Evolutionary conservation across 2,888 invertebrate species (phyloP).

Genomic region (Drosophila antonietae): DNA sequence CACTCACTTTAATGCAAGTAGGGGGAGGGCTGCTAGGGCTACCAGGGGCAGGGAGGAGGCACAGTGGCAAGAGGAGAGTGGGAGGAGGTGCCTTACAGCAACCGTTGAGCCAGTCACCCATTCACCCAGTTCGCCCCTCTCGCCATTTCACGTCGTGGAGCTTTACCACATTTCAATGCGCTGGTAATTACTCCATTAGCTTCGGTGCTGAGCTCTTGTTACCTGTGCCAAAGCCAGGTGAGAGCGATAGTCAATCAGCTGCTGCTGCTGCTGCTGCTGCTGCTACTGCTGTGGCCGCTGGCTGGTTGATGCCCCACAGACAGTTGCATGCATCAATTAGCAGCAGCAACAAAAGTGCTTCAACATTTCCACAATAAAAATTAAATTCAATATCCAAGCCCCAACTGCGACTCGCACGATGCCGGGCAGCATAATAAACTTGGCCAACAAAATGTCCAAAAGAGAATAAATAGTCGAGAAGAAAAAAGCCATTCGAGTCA

Average conservation of each 20-base stretch:
- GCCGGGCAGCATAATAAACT: slow-evolving; percentile 65
- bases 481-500: slow-evolving; percentile 43
- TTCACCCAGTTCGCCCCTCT: slow-evolving; percentile 60
- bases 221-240: slow-evolving; percentile 24
- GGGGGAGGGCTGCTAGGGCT: background rate
- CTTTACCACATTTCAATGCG: slow-evolving; percentile 42
- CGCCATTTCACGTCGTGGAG: slow-evolving; percentile 62
- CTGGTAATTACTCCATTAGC: slow-evolving; percentile 74
- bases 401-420: slow-evolving; percentile 20
- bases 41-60: background rate
- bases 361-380: slow-evolving; percentile 46
- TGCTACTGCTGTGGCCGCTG: background rate
- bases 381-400: slow-evolving; percentile 66
- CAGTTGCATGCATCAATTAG: slow-evolving; percentile 61
- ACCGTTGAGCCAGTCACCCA: slow-evolving; percentile 58
- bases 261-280: slow-evolving; percentile 1
- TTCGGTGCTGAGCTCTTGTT: slow-evolving; percentile 39
- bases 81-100: slow-evolving; percentile 9
- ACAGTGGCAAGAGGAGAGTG: background rate
- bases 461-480: slow-evolving; percentile 10
- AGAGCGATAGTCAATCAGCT: slow-evolving; percentile 47
- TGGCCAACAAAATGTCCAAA: slow-evolving; percentile 64
- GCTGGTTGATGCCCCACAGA: slow-evolving; percentile 13
- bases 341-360: slow-evolving; percentile 25
- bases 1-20: slow-evolving; percentile 30